Conservation (phyloP, 2,888 invertebrate genomes). For the Linhomoeus sp. region DNA sequence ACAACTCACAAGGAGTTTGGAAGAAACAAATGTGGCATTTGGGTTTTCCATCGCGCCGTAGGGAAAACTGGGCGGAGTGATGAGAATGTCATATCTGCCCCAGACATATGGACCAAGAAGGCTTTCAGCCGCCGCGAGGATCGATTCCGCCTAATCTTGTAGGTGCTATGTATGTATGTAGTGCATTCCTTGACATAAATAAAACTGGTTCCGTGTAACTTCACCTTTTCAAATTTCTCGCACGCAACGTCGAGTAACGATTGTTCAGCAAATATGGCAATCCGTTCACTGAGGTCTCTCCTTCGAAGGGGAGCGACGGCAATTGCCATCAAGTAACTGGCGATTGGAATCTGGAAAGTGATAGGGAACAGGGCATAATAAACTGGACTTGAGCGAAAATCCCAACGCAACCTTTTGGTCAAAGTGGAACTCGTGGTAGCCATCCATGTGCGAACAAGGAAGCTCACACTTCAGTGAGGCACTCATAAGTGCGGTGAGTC, state of each 20-base stretch:
- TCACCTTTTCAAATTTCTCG: slow-evolving; percentile 61
- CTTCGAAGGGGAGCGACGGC: slow-evolving; percentile 58
- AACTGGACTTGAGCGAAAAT: too few relatives aligned
- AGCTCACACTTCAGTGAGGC: too few relatives aligned
- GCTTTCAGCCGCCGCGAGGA: slow-evolving; percentile 57
- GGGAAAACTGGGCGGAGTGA: slow-evolving; percentile 77
- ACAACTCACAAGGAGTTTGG: slow-evolving; percentile 38
- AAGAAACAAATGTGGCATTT: slow-evolving; percentile 78
- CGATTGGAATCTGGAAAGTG: slow-evolving; percentile 48
- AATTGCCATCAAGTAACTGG: slow-evolving; percentile 69
- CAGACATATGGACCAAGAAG: slow-evolving; percentile 73
- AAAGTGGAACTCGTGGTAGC: too few relatives aligned
- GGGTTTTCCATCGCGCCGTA: slow-evolving; percentile 95
- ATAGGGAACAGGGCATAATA: not conserved
- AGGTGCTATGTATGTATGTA: too few relatives aligned
- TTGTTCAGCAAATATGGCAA: slow-evolving; percentile 71
- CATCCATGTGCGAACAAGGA: too few relatives aligned
- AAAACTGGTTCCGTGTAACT: too few relatives aligned
- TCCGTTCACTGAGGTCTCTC: slow-evolving; percentile 35
- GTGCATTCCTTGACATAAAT: too few relatives aligned
- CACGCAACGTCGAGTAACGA: slow-evolving; percentile 59
- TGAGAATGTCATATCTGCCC: slow-evolving; percentile 61
- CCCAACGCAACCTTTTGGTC: too few relatives aligned
- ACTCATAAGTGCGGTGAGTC: too few relatives aligned
- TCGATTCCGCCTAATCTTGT: slow-evolving; percentile 51